These are phyloP conservation scores for Bufo bufo DNA, from an alignment of 2,113 vertebrate genomes.

Conservation along the genomic window DNA sequence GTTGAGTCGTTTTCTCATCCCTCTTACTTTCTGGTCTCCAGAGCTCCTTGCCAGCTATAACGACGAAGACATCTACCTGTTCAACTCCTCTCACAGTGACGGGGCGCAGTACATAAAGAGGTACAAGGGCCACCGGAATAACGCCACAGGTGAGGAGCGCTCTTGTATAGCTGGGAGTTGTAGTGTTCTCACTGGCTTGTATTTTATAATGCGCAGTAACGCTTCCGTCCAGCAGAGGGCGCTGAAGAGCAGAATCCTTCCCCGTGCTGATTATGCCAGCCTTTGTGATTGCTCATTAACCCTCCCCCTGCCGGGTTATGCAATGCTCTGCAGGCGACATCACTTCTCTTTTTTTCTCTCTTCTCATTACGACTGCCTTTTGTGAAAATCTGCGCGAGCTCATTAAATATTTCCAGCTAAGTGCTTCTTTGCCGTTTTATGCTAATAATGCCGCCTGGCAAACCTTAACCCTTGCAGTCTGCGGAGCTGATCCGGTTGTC, in stretches of 20 bases:
- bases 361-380: not conserved
- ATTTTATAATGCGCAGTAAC: not conserved
- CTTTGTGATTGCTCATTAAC: not conserved
- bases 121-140: conserved; percentile 94
- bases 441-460: not conserved
- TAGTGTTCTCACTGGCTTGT: no score
- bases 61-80: conserved; percentile 95
- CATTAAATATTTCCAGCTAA: conserved; percentile 43
- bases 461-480: not conserved
- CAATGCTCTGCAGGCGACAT: not conserved
- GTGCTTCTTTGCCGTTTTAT: conserved; percentile 15
- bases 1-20: no score
- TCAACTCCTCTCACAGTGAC: conserved; percentile 91
- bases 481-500: not conserved
- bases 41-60: conserved; percentile 95
- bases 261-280: not conserved
- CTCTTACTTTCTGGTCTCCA: conserved; percentile 54
- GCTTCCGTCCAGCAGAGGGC: not conserved
- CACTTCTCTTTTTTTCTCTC: no score
- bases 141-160: conserved; percentile 81
- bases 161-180: not conserved
- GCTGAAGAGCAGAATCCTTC: not conserved
- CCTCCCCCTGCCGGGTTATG: not conserved
- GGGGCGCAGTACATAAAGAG: conserved; percentile 86
- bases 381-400: not conserved